These are phyloP conservation scores for Daktulosphaira vitifoliae DNA, from an alignment of 1,140 invertebrate genomes.

Conservation along the genomic window DNA sequence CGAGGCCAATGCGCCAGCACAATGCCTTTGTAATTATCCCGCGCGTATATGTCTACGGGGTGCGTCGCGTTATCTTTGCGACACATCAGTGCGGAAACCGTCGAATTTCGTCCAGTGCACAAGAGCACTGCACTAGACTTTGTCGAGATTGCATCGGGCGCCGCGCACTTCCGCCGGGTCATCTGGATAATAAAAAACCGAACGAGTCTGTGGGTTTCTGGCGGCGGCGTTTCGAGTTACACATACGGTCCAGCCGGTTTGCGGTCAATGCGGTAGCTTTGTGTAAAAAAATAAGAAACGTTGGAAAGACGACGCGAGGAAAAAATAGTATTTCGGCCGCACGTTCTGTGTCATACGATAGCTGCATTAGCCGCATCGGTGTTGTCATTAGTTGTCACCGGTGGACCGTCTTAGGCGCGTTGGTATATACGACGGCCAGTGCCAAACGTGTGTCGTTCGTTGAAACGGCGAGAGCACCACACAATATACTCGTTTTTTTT, in stretches of 20 bases:
- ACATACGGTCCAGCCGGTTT: slow-evolving; percentile 26
- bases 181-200: slow-evolving; percentile 1
- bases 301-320: no score
- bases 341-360: slow-evolving; percentile 27
- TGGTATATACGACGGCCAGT: no score
- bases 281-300: no score
- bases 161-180: slow-evolving; percentile 22
- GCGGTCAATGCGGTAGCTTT: slow-evolving; percentile 3
- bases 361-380: slow-evolving; percentile 20
- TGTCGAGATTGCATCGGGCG: slow-evolving; percentile 2
- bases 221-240: slow-evolving; percentile 24
- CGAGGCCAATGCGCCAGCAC: no score
- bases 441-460: no score
- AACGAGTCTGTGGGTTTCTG: neutral
- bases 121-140: no score
- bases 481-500: neutral
- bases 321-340: neutral
- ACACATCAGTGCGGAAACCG: no score
- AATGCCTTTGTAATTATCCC: no score
- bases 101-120: no score
- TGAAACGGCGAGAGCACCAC: neutral
- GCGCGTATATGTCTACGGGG: no score
- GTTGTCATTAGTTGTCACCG: slow-evolving; percentile 18
- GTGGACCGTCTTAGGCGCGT: slow-evolving; percentile 9
- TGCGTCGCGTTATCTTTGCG: no score